Base-by-base conservation (phyloP, 1,140 invertebrate species). In the Megalonaias nervosa region DNA sequence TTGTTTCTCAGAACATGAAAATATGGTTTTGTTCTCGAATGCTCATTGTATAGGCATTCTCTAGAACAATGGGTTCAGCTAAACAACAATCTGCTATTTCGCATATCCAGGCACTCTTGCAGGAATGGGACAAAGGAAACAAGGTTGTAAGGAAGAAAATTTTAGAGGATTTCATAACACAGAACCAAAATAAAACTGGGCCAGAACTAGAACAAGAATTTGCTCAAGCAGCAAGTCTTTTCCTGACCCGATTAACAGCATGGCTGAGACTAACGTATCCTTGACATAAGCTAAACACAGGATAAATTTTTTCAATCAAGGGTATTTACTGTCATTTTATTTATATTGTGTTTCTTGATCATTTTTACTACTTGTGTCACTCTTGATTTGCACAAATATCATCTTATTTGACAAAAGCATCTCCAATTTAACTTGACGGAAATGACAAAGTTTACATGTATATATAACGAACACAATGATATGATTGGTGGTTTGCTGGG, bases 41-140 rank as follows among this genome's bases (percentile, higher is more conserved):
- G 9, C 11, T 48, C 38, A 11, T 48, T 9, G 38, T 48, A 48
- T 6, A 48, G 38, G 4, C 4, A 11, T 11, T 48, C 26, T 6
- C 4, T 48, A 48, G 38, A 48, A 48, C 38, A 48, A 48, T 48
- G 38, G 38, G 38, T 48, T 90, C 90, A 56, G 88, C 90, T 68
- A 90, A 90, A 72, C 89, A 91, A 80, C 85, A 90, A 72, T 84
- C 86, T 13, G 86, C 89, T 11, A 88, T 91, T 77, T 87, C 86
- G 26, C 87, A 85, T 23, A 82, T 91, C 5, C 89, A 89, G 84
- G 79, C 81, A 69, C 71, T 91, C 57, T 77, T 91, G 14, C 85
- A 89, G 70, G 89, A 91, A 80, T 91, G 90, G 90, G 90, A 91
- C 76, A 90, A 90, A 81, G 90, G 89, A 12, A 85, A 85, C 21